phyloP scores from a whole-genome alignment of 1,140 invertebrate genomes.

The Venturia canescens region DNA sequence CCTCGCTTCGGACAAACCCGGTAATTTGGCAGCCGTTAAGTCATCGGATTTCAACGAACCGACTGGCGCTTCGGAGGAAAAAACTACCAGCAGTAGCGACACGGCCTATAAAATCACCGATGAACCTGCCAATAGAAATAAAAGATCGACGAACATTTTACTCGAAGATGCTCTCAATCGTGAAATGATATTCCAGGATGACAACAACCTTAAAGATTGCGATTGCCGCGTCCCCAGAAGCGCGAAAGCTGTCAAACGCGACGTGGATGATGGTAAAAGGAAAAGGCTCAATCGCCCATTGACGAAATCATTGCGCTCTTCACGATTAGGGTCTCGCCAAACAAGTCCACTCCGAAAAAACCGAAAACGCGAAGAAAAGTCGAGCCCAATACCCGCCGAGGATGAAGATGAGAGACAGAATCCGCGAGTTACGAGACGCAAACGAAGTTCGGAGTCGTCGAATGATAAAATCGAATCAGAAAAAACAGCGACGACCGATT shows the following conservation, averaged over 20 bases:
- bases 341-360: not conserved
- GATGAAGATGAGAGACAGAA: not conserved
- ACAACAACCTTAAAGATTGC: conserved; percentile 63
- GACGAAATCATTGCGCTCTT: not conserved
- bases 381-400: not conserved
- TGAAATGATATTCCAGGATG: conserved; percentile 67
- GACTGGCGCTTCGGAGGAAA: not conserved
- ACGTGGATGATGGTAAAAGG: not conserved
- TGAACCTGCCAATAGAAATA: conserved; percentile 36
- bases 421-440: not conserved
- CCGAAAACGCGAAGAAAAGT: conserved; percentile 19
- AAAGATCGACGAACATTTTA: conserved; percentile 48
- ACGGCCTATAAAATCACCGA: not conserved
- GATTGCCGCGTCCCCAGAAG: conserved; percentile 61
- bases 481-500: not conserved
- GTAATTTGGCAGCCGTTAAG: not conserved
- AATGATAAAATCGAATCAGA: not conserved
- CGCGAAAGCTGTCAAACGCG: not conserved
- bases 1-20: not conserved
- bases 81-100: not conserved
- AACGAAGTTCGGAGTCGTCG: not conserved
- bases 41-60: conserved; percentile 35
- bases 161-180: conserved; percentile 54
- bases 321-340: not conserved
- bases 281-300: not conserved